phyloP scores from a whole-genome alignment of 2,797 vertebrate species.

The Propithecus deckenii region DNA sequence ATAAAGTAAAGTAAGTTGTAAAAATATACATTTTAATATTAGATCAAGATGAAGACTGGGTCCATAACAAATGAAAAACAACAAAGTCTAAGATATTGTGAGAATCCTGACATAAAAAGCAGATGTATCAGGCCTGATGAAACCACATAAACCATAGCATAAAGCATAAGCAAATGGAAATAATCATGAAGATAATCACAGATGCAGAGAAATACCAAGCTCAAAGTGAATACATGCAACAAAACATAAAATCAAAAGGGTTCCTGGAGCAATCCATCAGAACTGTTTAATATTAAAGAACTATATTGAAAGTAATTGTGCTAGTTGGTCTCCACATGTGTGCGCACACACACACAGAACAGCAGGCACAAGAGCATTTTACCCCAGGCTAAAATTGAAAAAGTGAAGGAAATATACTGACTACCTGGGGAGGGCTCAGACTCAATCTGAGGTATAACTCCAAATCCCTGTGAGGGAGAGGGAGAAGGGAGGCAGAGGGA shows the following conservation, averaged over 20 bases:
- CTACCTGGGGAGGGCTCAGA: neutral
- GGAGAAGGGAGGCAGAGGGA: neutral
- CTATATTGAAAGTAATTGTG: neutral
- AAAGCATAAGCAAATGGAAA: neutral
- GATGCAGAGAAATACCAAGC: neutral
- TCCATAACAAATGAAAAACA: conserved; percentile 30
- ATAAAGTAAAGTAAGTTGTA: conserved; percentile 17
- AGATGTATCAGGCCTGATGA: neutral
- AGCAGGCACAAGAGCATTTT: neutral
- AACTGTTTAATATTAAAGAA: neutral
- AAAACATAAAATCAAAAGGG: neutral
- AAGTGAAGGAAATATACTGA: neutral
- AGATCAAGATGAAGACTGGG: neutral
- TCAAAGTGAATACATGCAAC: neutral
- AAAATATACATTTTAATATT: conserved; percentile 13
- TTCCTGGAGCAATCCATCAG: neutral
- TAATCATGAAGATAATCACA: neutral
- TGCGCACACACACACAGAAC: neutral
- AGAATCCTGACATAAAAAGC: neutral
- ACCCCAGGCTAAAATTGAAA: neutral
- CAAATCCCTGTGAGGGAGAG: neutral
- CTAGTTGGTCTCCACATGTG: neutral
- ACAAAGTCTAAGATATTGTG: conserved; percentile 21
- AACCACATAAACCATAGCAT: neutral
- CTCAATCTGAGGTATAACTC: neutral